These are phyloP conservation scores for Gymnorhina tibicen DNA, from an alignment of 2,113 vertebrate species.

Conservation along the genomic window DNA sequence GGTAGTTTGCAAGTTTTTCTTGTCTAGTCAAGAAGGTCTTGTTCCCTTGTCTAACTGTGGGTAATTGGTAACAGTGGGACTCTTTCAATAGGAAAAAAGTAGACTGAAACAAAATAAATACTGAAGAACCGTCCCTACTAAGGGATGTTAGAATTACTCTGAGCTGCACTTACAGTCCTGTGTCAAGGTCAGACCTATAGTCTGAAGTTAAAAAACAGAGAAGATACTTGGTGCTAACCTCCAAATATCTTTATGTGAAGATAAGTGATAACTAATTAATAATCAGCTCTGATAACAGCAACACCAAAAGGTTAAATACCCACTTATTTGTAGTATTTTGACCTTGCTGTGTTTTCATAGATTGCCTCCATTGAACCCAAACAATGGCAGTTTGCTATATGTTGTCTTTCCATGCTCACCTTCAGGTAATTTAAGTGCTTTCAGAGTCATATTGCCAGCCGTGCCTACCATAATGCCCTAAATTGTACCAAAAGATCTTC, in stretches of 20 bases:
- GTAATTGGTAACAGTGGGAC: background rate
- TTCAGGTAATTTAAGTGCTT: background rate
- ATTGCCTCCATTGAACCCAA: background rate
- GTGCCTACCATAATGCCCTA: background rate
- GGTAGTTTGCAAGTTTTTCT: background rate
- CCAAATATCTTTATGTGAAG: background rate
- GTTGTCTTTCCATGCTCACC: background rate
- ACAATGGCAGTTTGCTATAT: background rate
- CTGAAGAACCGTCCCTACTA: background rate
- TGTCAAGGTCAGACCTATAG: background rate
- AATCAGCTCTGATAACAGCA: background rate
- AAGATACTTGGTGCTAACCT: background rate
- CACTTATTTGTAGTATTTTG: background rate
- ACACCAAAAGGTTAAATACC: background rate
- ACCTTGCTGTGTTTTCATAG: background rate
- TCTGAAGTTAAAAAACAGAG: background rate
- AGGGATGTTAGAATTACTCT: background rate
- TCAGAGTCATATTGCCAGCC: background rate
- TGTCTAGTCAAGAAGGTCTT: background rate
- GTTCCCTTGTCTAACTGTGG: background rate
- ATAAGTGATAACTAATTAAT: background rate
- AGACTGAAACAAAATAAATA: background rate
- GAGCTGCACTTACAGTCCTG: background rate
- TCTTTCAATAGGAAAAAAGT: background rate
- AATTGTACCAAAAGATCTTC: background rate